These are phyloP conservation scores for Paradoxurus hermaphroditus DNA, from an alignment of 2,113 vertebrate genomes.

Conservation along the genomic window DNA sequence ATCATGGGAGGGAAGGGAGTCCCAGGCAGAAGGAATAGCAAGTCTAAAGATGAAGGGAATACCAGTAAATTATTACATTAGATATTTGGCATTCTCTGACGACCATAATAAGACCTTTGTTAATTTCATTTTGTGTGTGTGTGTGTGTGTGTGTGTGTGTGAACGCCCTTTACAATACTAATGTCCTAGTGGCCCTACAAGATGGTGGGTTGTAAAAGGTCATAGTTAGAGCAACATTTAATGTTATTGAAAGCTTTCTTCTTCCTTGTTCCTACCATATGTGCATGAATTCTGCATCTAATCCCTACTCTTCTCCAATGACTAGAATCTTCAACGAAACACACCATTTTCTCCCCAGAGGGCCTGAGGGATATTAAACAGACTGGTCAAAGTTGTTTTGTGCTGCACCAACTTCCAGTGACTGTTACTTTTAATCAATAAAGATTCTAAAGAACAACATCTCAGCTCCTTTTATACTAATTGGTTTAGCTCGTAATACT, in stretches of 20 bases:
- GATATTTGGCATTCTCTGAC: background rate
- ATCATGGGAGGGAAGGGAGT: background rate
- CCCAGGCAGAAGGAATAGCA: background rate
- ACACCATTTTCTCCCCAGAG: background rate
- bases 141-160: no score
- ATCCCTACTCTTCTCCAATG: background rate
- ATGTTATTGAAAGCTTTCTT: background rate
- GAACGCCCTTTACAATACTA: background rate
- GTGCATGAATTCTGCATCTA: background rate
- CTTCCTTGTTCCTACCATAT: background rate
- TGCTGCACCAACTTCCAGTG: background rate
- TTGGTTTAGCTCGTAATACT: background rate
- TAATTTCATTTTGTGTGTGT: no score
- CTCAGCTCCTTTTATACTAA: constrained; percentile 23
- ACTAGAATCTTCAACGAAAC: background rate
- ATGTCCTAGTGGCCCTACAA: background rate
- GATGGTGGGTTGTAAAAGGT: background rate
- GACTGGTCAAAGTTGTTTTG: background rate
- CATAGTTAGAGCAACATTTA: background rate
- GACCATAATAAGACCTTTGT: background rate
- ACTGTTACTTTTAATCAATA: constrained; percentile 33
- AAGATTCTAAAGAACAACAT: background rate
- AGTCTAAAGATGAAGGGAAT: background rate
- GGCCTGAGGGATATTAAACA: background rate
- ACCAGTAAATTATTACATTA: background rate